Conservation (phyloP, 2,113 vertebrate genomes). For the Amphiprion ocellaris region DNA sequence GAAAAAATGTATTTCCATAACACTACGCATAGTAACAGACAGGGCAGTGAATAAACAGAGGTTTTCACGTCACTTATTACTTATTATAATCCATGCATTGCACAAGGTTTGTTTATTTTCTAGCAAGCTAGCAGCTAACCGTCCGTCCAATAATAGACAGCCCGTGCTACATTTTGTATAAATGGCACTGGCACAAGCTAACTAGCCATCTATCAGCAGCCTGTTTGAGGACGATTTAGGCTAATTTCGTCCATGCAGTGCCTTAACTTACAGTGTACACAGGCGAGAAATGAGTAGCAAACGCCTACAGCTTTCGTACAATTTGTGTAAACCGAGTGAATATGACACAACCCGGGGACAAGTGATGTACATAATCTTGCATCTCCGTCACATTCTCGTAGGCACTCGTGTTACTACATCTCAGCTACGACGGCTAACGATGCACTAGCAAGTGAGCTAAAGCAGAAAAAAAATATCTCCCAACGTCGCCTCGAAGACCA, state of each 20-base stretch:
- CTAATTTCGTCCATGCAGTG: slow-evolving; percentile 46
- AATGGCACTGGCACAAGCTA: slow-evolving; percentile 70
- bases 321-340: slow-evolving; percentile 30
- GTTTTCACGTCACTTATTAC: not conserved
- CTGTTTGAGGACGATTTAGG: slow-evolving; percentile 58
- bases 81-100: slow-evolving; percentile 13
- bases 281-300: slow-evolving; percentile 1
- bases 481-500: slow-evolving; percentile 12
- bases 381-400: slow-evolving; percentile 81
- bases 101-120: slow-evolving; percentile 53
- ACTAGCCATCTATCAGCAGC: slow-evolving; percentile 75
- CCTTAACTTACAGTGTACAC: not conserved
- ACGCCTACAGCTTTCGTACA: not conserved
- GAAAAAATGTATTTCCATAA: slow-evolving; percentile 11
- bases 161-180: slow-evolving; percentile 57
- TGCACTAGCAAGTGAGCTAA: slow-evolving; percentile 74
- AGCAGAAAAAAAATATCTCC: slow-evolving; percentile 32
- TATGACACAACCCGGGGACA: slow-evolving; percentile 47
- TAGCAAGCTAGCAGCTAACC: slow-evolving; percentile 43
- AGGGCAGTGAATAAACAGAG: not conserved
- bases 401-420: slow-evolving; percentile 82
- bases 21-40: slow-evolving; percentile 3
- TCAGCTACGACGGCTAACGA: slow-evolving; percentile 78
- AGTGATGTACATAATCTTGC: slow-evolving; percentile 70
- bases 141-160: slow-evolving; percentile 58